A percentile compares a stretch with the other conserved stretches of the same genome.
phyloP scores from a whole-genome alignment of 2,113 vertebrate genomes.

The Lampris megalopsis region DNA sequence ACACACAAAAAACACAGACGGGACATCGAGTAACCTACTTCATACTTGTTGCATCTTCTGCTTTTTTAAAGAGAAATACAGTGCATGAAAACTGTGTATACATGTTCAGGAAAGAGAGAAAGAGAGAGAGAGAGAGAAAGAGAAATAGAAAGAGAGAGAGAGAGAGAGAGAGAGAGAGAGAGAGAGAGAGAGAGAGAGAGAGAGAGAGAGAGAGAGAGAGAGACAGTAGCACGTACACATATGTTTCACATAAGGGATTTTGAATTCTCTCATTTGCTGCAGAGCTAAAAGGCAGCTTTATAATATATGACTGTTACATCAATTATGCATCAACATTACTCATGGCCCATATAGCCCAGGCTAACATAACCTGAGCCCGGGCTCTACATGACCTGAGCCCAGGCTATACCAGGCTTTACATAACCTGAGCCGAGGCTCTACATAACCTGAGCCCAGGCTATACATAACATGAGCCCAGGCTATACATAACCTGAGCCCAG shows the following conservation, averaged over 20 bases:
- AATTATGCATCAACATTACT: constrained; percentile 47
- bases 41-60: neutral
- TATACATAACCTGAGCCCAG: too few relatives aligned
- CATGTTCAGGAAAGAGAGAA: neutral
- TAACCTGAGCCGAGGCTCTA: too few relatives aligned
- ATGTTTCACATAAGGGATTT: constrained; percentile 7
- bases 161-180: too few relatives aligned
- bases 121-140: too few relatives aligned
- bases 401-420: too few relatives aligned
- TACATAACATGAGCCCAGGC: too few relatives aligned
- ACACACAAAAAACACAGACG: neutral
- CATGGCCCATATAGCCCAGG: constrained; percentile 27
- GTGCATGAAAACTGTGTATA: neutral
- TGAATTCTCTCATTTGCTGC: neutral
- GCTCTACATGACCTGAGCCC: too few relatives aligned
- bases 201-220: too few relatives aligned
- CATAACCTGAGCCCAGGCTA: too few relatives aligned
- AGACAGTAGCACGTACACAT: neutral
- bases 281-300: constrained; percentile 24
- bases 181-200: neutral
- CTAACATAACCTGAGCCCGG: neutral
- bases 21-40: constrained; percentile 30
- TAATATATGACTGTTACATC: constrained; percentile 42
- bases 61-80: neutral
- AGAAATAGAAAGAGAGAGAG: too few relatives aligned